Base-by-base conservation (phyloP, 2,888 invertebrate genomes). In the Synergus laeviventris region DNA sequence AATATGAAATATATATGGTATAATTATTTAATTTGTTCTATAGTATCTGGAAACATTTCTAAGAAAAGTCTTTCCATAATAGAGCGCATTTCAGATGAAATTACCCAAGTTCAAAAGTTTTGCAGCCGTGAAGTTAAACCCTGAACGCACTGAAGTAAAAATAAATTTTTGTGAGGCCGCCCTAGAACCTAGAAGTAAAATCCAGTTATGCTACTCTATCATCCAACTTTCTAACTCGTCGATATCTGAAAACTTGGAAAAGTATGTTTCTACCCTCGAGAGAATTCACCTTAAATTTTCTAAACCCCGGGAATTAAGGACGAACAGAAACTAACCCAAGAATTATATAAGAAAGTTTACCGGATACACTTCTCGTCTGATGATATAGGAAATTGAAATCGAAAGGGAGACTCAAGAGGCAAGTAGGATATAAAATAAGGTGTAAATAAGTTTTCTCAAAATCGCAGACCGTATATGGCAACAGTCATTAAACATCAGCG, bases 401-500 rank as follows among this genome's bases (percentile, higher is more conserved):
- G 21, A 24, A 12, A 18, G 4, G 21, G 12, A 56, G 12, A 56
- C 11, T 24, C 21, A 24, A 56, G 21, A 56, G 18, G 1, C 1
- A 14, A 21, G 2, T 2, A 21, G 5, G 56, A 56, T 12, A 8
- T 3, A 56, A 21, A 56, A n/a, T n/a, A n/a, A 56, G 21, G 21
- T 56, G 56, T 56, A 11, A 56, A 18, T 49, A 49, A 49, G 36
- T 70, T 70, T 31, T 31, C 11, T 16, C 5, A 49, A 45, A 49
- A 70, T 49, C 45, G 70, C 49, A 70, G 9, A 70, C 24, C 24
- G 49, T 49, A n/a, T 49, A 31, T 21, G 78, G 73, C 59, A 75
- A 73, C 77, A 79, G 76, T 81, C 79, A 79, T 81, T 81, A 81
- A 81, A 81, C 73, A 78, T 77, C 66, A 75, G 76, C 38, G 73